Conservation (phyloP, 1,140 invertebrate species). For the Metaphire vulgaris region DNA sequence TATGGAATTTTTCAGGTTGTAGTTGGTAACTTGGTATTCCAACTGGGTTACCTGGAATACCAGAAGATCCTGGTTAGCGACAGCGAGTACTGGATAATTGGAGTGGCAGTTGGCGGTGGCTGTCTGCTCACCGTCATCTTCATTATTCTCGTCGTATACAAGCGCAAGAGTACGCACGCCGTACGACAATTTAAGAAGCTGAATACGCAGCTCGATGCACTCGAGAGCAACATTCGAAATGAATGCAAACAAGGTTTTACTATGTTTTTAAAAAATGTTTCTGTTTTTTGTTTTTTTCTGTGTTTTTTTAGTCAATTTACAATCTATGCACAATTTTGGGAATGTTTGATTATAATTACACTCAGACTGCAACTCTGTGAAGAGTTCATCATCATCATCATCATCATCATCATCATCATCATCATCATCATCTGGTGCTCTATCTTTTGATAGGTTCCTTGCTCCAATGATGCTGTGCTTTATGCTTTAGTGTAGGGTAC, state of each 20-base stretch:
- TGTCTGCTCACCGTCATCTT: constrained; percentile 76
- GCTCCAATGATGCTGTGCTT: no score
- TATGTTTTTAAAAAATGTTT: no score
- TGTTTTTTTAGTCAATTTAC: no score
- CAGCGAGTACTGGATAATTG: constrained; percentile 45
- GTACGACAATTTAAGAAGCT: constrained; percentile 93
- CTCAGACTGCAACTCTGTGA: no score
- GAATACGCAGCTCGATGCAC: constrained; percentile 98
- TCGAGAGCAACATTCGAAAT: constrained; percentile 92
- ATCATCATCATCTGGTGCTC: no score
- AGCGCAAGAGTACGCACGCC: constrained; percentile 85
- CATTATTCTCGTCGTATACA: constrained; percentile 76
- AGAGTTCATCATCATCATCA: no score
- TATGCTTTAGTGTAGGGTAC: no score
- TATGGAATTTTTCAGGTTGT: constrained; percentile 55
- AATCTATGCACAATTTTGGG: no score
- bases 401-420: no score
- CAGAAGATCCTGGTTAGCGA: constrained; percentile 68
- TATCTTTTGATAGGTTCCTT: no score
- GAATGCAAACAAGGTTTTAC: constrained; percentile 95
- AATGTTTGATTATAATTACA: no score
- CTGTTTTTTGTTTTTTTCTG: no score
- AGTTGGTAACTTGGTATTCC: constrained; percentile 79
- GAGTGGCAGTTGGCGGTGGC: constrained; percentile 66
- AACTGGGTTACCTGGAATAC: constrained; percentile 77